phyloP scores from a whole-genome alignment of 92 coral and sea anemone species.

The Siderastrea radians region DNA sequence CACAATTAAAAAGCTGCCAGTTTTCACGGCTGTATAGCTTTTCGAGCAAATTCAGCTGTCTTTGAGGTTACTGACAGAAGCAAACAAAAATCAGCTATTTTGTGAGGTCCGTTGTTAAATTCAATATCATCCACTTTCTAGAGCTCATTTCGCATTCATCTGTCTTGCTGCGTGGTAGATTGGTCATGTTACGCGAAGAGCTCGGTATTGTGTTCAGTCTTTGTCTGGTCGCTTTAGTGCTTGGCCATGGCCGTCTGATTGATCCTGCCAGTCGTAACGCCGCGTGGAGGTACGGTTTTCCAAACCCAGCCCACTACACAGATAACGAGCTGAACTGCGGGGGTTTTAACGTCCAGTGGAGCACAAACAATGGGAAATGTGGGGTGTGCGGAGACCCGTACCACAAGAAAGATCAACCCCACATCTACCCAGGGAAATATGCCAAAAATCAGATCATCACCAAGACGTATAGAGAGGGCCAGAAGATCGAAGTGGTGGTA shows the following conservation, averaged over 20 bases:
- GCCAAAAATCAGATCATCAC: conserved; percentile 64
- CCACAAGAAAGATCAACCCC: conserved; percentile 31
- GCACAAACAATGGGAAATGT: conserved; percentile 68
- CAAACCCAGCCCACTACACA: conserved; percentile 44
- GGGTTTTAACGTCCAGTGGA: conserved; percentile 74
- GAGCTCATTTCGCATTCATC: background rate
- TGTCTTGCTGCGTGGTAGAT: background rate
- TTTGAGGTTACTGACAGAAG: background rate
- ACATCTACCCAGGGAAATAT: conserved; percentile 72
- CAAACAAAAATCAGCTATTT: background rate
- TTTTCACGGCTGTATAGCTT: background rate
- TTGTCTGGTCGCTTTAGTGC: conserved; percentile 9
- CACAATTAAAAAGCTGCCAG: background rate
- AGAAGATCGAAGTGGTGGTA: conserved; percentile 60
- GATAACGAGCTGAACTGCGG: conserved; percentile 84
- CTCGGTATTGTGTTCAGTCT: background rate
- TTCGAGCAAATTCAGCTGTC: background rate
- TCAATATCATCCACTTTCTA: background rate
- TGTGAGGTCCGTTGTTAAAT: background rate
- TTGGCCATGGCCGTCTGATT: conserved; percentile 69
- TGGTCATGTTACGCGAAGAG: background rate
- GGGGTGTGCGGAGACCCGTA: conserved; percentile 88
- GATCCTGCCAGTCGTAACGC: conserved; percentile 74
- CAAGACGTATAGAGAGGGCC: conserved; percentile 72
- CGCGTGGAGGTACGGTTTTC: conserved; percentile 36